Evolutionary conservation across 2,888 invertebrate species (phyloP).

Genomic region (Acleris holmiana): DNA sequence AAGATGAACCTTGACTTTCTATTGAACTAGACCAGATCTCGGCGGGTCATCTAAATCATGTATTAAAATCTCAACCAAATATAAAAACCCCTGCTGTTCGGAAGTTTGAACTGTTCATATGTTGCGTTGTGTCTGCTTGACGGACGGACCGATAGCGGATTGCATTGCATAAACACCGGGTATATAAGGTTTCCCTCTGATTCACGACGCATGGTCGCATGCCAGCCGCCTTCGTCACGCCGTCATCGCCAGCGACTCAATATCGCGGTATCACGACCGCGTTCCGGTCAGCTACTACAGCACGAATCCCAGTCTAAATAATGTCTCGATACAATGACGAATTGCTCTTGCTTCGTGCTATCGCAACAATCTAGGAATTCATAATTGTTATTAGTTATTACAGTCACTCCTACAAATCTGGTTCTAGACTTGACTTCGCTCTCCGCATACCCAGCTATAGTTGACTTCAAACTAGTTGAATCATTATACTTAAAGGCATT

Average conservation of each 20-base stretch:
- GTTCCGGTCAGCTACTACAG: conserved; percentile 59
- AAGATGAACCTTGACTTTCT: conserved; percentile 35
- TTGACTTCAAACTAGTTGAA: conserved; percentile 27
- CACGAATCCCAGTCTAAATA: conserved; percentile 60
- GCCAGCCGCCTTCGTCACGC: conserved; percentile 79
- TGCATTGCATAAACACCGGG: conserved; percentile 80
- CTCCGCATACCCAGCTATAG: background rate
- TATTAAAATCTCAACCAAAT: conserved; percentile 37
- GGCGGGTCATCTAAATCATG: conserved; percentile 28
- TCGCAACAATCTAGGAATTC: conserved; percentile 55
- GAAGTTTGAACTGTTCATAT: conserved; percentile 54
- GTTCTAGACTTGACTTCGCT: conserved; percentile 39
- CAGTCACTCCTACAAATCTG: conserved; percentile 55
- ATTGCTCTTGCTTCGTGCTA: conserved; percentile 54
- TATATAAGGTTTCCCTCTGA: conserved; percentile 81
- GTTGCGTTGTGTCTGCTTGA: conserved; percentile 67
- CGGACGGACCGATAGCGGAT: conserved; percentile 69
- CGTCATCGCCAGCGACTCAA: conserved; percentile 68
- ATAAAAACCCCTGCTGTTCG: conserved; percentile 48
- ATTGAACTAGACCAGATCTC: conserved; percentile 29
- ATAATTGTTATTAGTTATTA: conserved; percentile 64
- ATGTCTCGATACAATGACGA: conserved; percentile 62
- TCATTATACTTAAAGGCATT: conserved; percentile 32
- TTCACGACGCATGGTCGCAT: conserved; percentile 82
- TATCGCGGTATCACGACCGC: conserved; percentile 67